Base-by-base conservation (phyloP, 2,113 vertebrate genomes). In the Nicator chloris region DNA sequence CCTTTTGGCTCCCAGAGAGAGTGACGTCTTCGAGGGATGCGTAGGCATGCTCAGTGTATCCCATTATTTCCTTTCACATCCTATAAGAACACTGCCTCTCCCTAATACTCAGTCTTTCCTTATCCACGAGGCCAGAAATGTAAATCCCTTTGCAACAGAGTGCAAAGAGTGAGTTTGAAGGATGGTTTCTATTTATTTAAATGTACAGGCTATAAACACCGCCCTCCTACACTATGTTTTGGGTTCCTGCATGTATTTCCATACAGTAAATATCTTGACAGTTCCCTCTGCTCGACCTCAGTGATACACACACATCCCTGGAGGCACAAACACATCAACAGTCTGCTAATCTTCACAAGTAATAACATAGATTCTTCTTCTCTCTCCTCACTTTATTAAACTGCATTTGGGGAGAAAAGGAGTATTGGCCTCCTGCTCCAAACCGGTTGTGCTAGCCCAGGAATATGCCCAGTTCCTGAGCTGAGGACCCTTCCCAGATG, bases 1-100 rank as follows among this genome's bases (percentile, higher is more conserved):
- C 95, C 93, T 97, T 96, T 96, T 96, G 92, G 95, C 96, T 96
- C 82, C 64, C 82, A 84, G 82, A 93, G 40, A 9, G 76, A 90
- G 93, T 94, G 95, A 97, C 93, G 92, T 95, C 89, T 97, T 91
- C 9, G 8, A 91, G 57, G 81, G 95, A 96, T 83, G 92, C n/a
- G 57, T 94, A 82, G 92, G 94, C 94, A 95, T 33, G 78, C 78
- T 85, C 94, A 5, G 7, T 50, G 45, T 76, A 66, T 91, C 84
- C 93, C 82, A 15, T 94, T 97, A 86, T 86, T 94, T 70, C 73
- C 61, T 87, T 66, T 88, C 80, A 56, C 76, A 84, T 94, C 76
- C 85, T 88, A 92, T 83, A 94, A 69, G 92, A 96, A 68, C 75
- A 57, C 76, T 63, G 82, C 90, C 88, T 95, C 94, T 93, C 85